Conservation (phyloP, 2,797 vertebrate genomes). For the Myripristis murdjan region DNA sequence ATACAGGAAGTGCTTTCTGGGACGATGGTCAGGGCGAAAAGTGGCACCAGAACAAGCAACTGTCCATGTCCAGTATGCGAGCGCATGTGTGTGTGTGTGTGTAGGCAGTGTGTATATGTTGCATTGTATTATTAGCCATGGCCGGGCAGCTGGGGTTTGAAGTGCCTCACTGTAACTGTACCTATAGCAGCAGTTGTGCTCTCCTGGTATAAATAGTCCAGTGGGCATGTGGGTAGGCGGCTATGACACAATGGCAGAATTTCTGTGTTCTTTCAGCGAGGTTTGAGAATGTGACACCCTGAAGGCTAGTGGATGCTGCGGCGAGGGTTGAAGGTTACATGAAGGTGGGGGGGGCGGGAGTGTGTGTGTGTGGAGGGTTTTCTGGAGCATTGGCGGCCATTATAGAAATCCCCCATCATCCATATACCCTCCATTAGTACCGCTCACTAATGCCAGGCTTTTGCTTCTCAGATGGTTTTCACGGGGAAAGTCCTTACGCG, state of each 20-base stretch:
- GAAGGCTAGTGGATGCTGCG: slow-evolving; percentile 50
- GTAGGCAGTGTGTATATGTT: slow-evolving; percentile 44
- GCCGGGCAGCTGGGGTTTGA: slow-evolving; percentile 76
- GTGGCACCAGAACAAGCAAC: slow-evolving; percentile 35
- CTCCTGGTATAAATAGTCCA: slow-evolving; percentile 80
- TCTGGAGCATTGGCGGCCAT: not conserved
- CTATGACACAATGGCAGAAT: slow-evolving; percentile 79
- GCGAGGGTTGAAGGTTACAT: slow-evolving; percentile 67
- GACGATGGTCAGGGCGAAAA: slow-evolving; percentile 49
- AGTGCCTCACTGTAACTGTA: slow-evolving; percentile 81
- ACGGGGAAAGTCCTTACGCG: too few species aligned
- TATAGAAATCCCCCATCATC: too few species aligned
- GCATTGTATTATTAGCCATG: slow-evolving; percentile 73
- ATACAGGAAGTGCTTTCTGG: slow-evolving; percentile 61
- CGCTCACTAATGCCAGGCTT: too few species aligned
- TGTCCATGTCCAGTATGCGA: slow-evolving; percentile 21
- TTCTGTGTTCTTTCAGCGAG: slow-evolving; percentile 77
- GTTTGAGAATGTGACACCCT: slow-evolving; percentile 77
- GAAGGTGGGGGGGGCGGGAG: slow-evolving; percentile 57
- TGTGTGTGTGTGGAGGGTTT: not conserved
- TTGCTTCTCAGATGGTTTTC: too few species aligned
- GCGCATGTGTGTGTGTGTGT: slow-evolving; percentile 23
- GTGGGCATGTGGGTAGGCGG: slow-evolving; percentile 71
- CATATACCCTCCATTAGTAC: too few species aligned
- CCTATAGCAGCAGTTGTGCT: slow-evolving; percentile 83